phyloP scores from a whole-genome alignment of 1,140 invertebrate species.

The Musca domestica region DNA sequence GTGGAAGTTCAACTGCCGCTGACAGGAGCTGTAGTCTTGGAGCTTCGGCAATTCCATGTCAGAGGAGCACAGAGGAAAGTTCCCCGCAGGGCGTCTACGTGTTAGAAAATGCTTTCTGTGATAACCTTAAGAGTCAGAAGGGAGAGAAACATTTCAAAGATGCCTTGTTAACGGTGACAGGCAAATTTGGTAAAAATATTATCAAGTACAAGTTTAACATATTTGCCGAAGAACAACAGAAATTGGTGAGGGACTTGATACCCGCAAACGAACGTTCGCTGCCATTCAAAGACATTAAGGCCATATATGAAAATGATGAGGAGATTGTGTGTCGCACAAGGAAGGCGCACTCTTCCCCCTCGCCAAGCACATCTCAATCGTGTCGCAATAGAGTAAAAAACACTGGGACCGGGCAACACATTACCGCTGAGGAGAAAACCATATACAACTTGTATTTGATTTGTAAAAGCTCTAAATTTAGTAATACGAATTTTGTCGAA shows the following conservation, averaged over 20 bases:
- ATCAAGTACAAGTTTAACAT: conserved; percentile 53
- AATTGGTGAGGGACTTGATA: conserved; percentile 45
- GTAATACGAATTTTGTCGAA: conserved; percentile 47
- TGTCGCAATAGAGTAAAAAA: background rate
- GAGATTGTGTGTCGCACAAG: conserved; percentile 40
- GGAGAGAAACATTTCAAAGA: conserved; percentile 46
- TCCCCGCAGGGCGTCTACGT: conserved; percentile 41
- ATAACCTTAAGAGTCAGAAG: conserved; percentile 44
- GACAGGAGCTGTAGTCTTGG: conserved; percentile 40
- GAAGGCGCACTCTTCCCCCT: conserved; percentile 13
- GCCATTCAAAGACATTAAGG: conserved; percentile 49
- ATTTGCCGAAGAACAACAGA: conserved; percentile 48
- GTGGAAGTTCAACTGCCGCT: conserved; percentile 44
- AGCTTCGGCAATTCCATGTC: conserved; percentile 15
- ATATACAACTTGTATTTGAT: conserved; percentile 52
- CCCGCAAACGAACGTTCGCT: conserved; percentile 43
- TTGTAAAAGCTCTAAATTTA: conserved; percentile 47
- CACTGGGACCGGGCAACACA: conserved; percentile 25
- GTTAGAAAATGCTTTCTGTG: conserved; percentile 50
- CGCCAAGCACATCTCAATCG: conserved; percentile 14
- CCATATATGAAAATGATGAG: conserved; percentile 43
- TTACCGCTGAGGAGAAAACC: conserved; percentile 51
- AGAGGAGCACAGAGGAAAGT: background rate
- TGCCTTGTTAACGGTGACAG: conserved; percentile 46
- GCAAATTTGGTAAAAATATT: conserved; percentile 52